These are phyloP conservation scores for Tupiocoris notatus DNA, from an alignment of 2,888 invertebrate species.

Conservation along the genomic window DNA sequence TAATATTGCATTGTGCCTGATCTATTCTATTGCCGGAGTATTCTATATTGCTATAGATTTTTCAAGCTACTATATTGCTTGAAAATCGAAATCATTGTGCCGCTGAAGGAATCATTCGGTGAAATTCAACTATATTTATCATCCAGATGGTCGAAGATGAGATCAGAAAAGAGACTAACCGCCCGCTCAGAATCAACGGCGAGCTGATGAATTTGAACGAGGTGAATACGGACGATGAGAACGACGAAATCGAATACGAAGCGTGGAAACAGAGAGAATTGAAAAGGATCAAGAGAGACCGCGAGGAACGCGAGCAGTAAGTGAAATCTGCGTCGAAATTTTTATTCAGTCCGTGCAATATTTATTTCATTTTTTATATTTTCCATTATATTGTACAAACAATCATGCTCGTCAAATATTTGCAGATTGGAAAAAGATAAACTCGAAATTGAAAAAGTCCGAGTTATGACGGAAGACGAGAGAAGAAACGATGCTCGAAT, in stretches of 20 bases:
- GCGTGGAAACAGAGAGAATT: conserved; percentile 97
- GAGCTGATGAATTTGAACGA: conserved; percentile 77
- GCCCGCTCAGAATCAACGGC: conserved; percentile 57
- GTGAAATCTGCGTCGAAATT: too few species aligned
- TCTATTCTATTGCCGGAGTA: too few species aligned
- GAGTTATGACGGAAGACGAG: conserved; percentile 95
- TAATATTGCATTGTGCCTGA: too few species aligned
- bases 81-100: too few species aligned
- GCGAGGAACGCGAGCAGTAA: conserved; percentile 91
- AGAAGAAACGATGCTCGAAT: conserved; percentile 80
- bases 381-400: neutral
- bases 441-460: conserved; percentile 82
- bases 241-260: conserved; percentile 95
- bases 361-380: neutral
- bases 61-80: too few species aligned
- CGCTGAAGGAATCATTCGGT: too few species aligned
- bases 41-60: too few species aligned
- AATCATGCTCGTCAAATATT: conserved; percentile 28
- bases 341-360: neutral
- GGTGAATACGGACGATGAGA: conserved; percentile 91
- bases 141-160: conserved; percentile 79
- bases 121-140: neutral
- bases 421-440: conserved; percentile 79
- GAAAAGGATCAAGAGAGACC: conserved; percentile 91
- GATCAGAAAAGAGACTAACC: conserved; percentile 74